These are phyloP conservation scores for Falcunculus frontatus DNA, from an alignment of 2,113 vertebrate species.

Conservation along the genomic window DNA sequence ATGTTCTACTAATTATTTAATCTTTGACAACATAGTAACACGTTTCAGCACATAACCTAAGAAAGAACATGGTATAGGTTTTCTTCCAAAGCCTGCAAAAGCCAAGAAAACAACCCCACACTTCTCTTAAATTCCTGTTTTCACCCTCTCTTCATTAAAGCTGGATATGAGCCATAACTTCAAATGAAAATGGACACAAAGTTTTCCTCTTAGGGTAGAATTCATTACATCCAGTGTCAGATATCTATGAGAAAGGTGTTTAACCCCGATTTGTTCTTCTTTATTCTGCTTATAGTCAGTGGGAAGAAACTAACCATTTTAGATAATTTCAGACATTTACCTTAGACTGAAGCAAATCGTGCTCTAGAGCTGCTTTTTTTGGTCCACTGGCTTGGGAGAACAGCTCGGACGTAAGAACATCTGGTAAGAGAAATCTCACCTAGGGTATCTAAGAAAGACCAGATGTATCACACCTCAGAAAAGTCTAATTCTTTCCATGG, in stretches of 20 bases:
- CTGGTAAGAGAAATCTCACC: constrained; percentile 8
- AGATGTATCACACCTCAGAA: background rate
- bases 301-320: background rate
- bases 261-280: background rate
- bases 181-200: background rate
- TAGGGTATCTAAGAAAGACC: background rate
- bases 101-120: background rate
- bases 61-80: background rate
- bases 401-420: background rate
- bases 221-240: background rate
- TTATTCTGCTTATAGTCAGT: background rate
- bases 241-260: background rate
- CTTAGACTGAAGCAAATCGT: background rate
- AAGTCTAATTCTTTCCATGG: constrained; percentile 1
- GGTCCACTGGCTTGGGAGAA: background rate
- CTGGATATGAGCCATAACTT: background rate
- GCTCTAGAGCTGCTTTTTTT: background rate
- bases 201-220: background rate
- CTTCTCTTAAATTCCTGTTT: background rate
- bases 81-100: constrained; percentile 24
- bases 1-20: constrained; percentile 73
- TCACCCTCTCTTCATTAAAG: background rate
- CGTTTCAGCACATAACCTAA: constrained; percentile 37
- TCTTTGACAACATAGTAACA: constrained; percentile 61
- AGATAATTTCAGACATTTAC: background rate